Evolutionary conservation across 37 sponge, comb jelly and placozoan genomes (phyloP), one percentile per base, ranked within the genome.

Genomic region (Crambe crambe): DNA sequence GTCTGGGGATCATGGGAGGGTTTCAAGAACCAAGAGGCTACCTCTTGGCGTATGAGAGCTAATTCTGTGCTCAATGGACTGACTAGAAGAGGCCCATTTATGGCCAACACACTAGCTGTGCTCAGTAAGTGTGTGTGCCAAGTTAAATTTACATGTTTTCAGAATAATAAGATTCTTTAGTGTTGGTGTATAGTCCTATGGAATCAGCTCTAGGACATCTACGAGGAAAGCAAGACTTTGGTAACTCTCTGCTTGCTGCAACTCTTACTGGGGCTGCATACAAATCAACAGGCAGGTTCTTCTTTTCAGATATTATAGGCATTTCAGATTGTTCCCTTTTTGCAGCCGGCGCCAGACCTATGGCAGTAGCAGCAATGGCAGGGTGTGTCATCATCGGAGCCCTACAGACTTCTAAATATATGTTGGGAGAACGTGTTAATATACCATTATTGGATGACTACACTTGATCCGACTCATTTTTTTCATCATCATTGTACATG

Each of bases 51-150:
- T 22, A 42, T 84, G 62, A 79, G 85, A 32, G 36, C 61, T 23
- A 94, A 76, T n/a, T 73, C 66, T 25, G 40, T 94, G 0, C 21
- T 92, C 4, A 92, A 92, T 56, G 85, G 92, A 20, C 61, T 78
- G 30, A 87, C 92, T 26, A 54, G 89, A 58, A 79, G 92, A 80
- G 92, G 92, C 31, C 92, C 92, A 0, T 92, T 87, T 77, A 66
- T 87, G 36, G 92, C 70, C 2, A 92, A 92, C 77, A 92, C 64
- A 22, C 34, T 80, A 0, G 92, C 85, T 37, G 89, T 92, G 37
- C 66, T 92, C 2, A 88, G 92, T 92, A 54, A 72, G 90, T 23
- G 61, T 2, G 2, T 15, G 44, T 37, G 12, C 2, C 4, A n/a
- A n/a, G n/a, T n/a, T n/a, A n/a, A n/a, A n/a, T n/a, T n/a, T n/a